Evolutionary conservation across 2,113 vertebrate species (phyloP).

Genomic region (Alligator sinensis): DNA sequence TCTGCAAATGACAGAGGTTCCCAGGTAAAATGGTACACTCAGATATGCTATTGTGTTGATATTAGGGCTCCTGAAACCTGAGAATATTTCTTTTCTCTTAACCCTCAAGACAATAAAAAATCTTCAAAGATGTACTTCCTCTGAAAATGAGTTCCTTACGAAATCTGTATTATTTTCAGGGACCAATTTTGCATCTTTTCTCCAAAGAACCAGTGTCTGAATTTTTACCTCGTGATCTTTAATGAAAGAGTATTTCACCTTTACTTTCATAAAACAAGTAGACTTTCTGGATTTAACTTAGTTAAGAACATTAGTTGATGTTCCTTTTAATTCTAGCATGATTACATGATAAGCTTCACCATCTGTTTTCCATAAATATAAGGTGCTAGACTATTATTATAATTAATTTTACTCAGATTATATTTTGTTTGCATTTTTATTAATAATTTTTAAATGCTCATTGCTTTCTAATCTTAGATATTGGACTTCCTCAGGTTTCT

Average conservation of each 20-base stretch:
- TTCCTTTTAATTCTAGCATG: neutral
- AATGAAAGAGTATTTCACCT: neutral
- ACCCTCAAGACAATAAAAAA: neutral
- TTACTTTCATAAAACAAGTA: neutral
- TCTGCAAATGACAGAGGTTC: neutral
- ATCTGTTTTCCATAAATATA: neutral
- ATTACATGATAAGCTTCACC: neutral
- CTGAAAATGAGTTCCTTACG: neutral
- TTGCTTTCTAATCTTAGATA: neutral
- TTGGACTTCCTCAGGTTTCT: neutral
- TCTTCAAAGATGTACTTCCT: neutral
- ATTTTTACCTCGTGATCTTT: conserved; percentile 1
- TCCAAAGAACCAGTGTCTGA: conserved; percentile 5
- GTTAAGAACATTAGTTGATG: neutral
- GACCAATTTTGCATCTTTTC: neutral
- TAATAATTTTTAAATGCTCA: neutral
- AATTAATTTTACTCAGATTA: neutral
- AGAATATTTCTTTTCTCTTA: neutral
- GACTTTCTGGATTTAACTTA: neutral
- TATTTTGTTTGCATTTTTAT: neutral
- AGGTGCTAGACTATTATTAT: neutral
- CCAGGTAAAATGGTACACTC: neutral
- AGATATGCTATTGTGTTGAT: neutral
- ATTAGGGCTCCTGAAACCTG: neutral
- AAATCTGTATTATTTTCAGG: neutral